phyloP scores from a whole-genome alignment of 2,888 invertebrate species.

The Heteromurus nitidus region DNA sequence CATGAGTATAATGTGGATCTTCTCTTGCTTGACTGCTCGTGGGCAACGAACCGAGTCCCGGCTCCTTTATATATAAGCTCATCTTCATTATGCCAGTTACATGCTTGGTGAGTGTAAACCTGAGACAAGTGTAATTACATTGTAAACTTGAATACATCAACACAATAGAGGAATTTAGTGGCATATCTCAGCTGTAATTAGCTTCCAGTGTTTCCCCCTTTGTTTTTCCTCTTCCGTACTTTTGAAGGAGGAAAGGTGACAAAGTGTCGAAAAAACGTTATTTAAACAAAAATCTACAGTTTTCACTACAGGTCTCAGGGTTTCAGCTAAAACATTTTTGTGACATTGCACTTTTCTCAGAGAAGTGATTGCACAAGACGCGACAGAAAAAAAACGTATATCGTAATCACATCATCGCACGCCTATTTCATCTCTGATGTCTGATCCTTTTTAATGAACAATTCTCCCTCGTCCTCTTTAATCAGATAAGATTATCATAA shows the following conservation, averaged over 20 bases:
- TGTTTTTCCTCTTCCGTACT: background rate
- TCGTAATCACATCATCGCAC: too few species aligned
- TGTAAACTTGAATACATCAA: background rate
- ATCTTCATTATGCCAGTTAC: slow-evolving; percentile 3
- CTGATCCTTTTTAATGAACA: background rate
- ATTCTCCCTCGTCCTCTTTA: too few species aligned
- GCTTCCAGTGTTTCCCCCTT: background rate
- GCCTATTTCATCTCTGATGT: too few species aligned
- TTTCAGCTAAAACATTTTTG: too few species aligned
- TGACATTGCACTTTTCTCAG: too few species aligned
- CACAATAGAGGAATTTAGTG: slow-evolving; percentile 1
- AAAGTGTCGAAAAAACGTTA: background rate
- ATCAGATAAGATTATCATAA: background rate
- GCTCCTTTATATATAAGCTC: background rate
- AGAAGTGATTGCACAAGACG: background rate
- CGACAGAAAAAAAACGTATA: too few species aligned
- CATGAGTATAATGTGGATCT: too few species aligned
- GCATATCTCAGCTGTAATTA: slow-evolving; percentile 6
- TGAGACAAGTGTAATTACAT: slow-evolving; percentile 7
- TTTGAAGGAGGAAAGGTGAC: background rate
- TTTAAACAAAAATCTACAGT: background rate
- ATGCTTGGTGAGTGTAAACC: slow-evolving; percentile 1
- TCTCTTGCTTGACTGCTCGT: slow-evolving; percentile 46
- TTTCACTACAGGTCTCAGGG: too few species aligned
- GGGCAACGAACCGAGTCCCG: slow-evolving; percentile 25